These are phyloP conservation scores for Gnatocerus cornutus DNA, from an alignment of 2,888 invertebrate species.

Conservation along the genomic window DNA sequence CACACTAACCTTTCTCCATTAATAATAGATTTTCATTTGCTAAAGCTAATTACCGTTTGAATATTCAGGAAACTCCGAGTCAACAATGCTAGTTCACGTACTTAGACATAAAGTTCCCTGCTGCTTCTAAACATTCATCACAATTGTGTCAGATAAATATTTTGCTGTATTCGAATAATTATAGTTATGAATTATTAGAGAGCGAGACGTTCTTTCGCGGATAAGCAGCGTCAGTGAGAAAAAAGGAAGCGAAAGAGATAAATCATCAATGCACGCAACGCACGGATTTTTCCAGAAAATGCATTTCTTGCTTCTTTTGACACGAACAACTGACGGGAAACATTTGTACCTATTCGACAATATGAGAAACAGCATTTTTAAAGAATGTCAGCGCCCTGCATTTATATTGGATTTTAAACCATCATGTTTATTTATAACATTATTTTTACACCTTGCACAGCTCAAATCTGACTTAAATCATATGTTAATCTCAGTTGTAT, in stretches of 20 bases:
- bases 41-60: constrained; percentile 38
- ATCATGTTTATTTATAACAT: no score
- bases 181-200: constrained; percentile 28
- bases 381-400: no score
- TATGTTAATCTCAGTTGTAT: constrained; percentile 27
- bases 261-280: constrained; percentile 24
- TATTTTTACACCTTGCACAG: not conserved
- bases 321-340: not conserved
- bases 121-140: constrained; percentile 45
- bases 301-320: not conserved
- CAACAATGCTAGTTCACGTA: constrained; percentile 30
- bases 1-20: constrained; percentile 33
- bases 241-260: constrained; percentile 17
- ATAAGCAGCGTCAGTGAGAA: constrained; percentile 1
- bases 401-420: no score
- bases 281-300: not conserved
- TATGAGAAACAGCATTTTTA: no score
- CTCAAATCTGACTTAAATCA: constrained; percentile 1
- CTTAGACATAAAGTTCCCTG: constrained; percentile 36
- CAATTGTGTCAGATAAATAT: constrained; percentile 38
- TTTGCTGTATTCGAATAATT: constrained; percentile 38
- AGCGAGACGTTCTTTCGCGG: constrained; percentile 7
- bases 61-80: constrained; percentile 41
- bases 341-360: no score
- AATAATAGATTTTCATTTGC: constrained; percentile 38